Percentiles rank a stretch among this genome's conserved stretches.
These are phyloP conservation scores for Thaumetopoea pityocampa DNA, from an alignment of 1,140 invertebrate genomes.

Conservation along the genomic window DNA sequence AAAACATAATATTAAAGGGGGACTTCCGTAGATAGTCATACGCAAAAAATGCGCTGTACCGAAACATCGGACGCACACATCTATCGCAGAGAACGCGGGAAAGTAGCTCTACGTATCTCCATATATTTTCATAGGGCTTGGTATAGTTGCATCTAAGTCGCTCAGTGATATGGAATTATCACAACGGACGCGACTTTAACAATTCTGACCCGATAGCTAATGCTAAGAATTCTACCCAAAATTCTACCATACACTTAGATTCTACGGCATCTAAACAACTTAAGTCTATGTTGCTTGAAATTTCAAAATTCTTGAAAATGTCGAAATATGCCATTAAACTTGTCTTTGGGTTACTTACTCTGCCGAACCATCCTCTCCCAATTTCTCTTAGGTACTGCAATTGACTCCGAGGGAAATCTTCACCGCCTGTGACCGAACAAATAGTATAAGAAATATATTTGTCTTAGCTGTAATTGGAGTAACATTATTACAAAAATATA, in stretches of 20 bases:
- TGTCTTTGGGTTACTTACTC: conserved; percentile 79
- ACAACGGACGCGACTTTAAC: too few relatives aligned
- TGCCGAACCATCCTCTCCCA: conserved; percentile 92
- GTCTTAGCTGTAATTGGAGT: neutral
- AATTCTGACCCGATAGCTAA: too few relatives aligned
- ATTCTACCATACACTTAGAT: neutral
- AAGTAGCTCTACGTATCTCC: too few relatives aligned
- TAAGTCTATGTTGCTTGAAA: neutral
- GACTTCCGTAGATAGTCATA: too few relatives aligned
- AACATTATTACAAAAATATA: conserved; percentile 4
- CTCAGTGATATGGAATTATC: too few relatives aligned
- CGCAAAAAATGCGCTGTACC: too few relatives aligned
- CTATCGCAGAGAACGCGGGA: too few relatives aligned
- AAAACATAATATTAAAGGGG: too few relatives aligned
- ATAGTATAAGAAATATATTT: neutral
- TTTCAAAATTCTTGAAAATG: too few relatives aligned
- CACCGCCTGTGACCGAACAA: conserved; percentile 44
- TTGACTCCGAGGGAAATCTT: conserved; percentile 85
- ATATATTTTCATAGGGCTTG: too few relatives aligned
- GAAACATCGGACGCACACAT: too few relatives aligned
- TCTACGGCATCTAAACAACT: neutral
- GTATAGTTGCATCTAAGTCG: too few relatives aligned
- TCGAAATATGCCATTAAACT: neutral
- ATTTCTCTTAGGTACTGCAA: conserved; percentile 90
- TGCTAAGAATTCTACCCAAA: neutral